Base-by-base conservation (phyloP, 2,888 invertebrate species). In the Cancer borealis region DNA sequence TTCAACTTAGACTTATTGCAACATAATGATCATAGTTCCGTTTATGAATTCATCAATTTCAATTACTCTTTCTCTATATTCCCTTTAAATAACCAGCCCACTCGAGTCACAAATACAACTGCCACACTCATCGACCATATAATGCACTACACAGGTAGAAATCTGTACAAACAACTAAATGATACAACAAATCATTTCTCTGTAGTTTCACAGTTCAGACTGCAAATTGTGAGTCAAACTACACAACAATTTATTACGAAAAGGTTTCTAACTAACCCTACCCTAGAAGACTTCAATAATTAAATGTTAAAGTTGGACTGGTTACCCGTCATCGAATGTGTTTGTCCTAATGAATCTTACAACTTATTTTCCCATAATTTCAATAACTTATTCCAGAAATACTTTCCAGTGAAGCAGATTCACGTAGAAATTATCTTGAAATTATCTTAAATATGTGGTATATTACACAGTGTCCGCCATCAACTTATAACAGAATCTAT, bases 101-200 rank as follows among this genome's bases (percentile, higher is more conserved):
- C 87, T 14, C 6, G 87, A 87, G 17, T 87, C 87, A 87, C 87
- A 26, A 3, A 87, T 21, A 66, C 60, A 66, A 66, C 60, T 66
- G 60, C 60, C 60, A 66, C 60, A 21, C 60, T 66, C 21, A 87
- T 87, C 26, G 87, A 87, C 30, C 87, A 87, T 10, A 87, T 87
- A 39, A 87, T 87, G 87, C 6, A 26, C 87, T 21, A 47, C 88
- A 89, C 47, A 46, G 45, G 8, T n/a, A 21, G 47, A 89, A 10
- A 89, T 46, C 8, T 46, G 21, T 46, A 89, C 47, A 17, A 45
- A 89, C 12, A 89, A 46, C 12, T 89, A 89, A 21, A 89, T 12
- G 88, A 89, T 47, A 89, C 47, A 46, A 47, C 46, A 46, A 3
- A 89, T n/a, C 88, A 89, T 12, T 89, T 89, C 8, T n/a, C 88